Base-by-base conservation (phyloP, 2,797 vertebrate genomes). In the Gila robusta region DNA sequence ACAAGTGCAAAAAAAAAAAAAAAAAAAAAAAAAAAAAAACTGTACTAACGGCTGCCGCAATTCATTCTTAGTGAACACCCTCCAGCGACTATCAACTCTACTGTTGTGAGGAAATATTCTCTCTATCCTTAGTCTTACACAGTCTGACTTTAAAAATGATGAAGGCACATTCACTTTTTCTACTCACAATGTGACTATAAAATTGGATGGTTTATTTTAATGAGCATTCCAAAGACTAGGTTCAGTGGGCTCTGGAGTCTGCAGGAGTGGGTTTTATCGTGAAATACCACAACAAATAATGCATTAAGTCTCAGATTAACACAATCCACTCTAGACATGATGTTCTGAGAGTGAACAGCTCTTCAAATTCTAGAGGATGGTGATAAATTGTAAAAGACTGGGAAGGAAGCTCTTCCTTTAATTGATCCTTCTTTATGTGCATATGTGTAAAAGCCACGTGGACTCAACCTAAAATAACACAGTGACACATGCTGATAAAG, bases 181-280 rank as follows among this genome's bases (percentile, higher is more conserved):
- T 69, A 6, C 54, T 87, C 9, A 10, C 59, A 69, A 83, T 52
- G 64, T 79, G 67, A n/a, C 66, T 87, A 88, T 92, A 87, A 92
- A 90, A 91, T 89, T 89, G 89, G 84, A 83, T 59, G 85, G 92
- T 87, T 91, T 92, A 90, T 93, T 91, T 88, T 84, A 88, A 91
- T 91, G 89, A 88, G 66, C 84, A 90, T 91, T 92, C 91, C 91
- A 82, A 81, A 89, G 62, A 56, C 47, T 21, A 79, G 86, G 74
- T 91, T 91, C 91, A 91, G 28, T 79, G 47, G 84, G 88, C 90
- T 88, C 87, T 89, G 86, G 84, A 85, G 85, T 84, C 73, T 86
- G 47, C 23, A 69, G 47, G 71, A 67, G 35, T 0, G 47, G 44
- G 56, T 10, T 81, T 81, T 73, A 52, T 74, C 70, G 5, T 49